phyloP scores from a whole-genome alignment of 2,797 vertebrate genomes.

The Decapterus maruadsi region DNA sequence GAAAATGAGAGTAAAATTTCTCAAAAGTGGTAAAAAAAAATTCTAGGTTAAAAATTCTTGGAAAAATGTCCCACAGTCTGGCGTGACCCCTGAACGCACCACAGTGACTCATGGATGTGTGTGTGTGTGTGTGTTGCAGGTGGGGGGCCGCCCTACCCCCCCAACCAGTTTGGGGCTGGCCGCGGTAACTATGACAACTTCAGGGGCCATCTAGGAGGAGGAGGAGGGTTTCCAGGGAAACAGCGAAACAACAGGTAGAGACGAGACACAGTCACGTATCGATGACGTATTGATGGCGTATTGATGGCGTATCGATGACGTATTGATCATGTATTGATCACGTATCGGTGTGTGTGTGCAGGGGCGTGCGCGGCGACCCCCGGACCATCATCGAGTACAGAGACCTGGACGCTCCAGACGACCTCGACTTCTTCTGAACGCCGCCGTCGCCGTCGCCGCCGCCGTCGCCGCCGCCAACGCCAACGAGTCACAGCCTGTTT shows the following conservation, averaged over 20 bases:
- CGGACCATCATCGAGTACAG: slow-evolving; percentile 93
- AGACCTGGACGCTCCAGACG: slow-evolving; percentile 93
- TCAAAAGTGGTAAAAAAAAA: too few species aligned
- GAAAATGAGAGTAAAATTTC: too few species aligned
- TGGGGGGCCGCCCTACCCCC: slow-evolving; percentile 87
- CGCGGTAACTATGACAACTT: slow-evolving; percentile 92
- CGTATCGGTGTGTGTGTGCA: slow-evolving; percentile 58
- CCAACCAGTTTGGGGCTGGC: slow-evolving; percentile 89
- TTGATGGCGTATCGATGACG: too few species aligned
- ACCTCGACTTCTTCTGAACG: slow-evolving; percentile 92
- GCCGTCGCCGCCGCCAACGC: too few species aligned
- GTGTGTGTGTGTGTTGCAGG: slow-evolving; percentile 34
- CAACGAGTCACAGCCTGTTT: neutral
- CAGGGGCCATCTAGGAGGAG: slow-evolving; percentile 86
- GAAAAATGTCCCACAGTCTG: too few species aligned
- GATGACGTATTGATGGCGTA: too few species aligned
- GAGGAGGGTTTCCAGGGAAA: slow-evolving; percentile 86
- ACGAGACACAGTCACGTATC: neutral
- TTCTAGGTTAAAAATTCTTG: too few species aligned
- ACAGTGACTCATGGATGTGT: too few species aligned
- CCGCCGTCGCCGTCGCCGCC: too few species aligned
- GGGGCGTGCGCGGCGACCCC: slow-evolving; percentile 91
- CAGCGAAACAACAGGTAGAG: slow-evolving; percentile 85
- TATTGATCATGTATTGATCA: neutral
- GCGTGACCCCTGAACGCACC: too few species aligned